phyloP scores from a whole-genome alignment of 2,888 invertebrate genomes.

The Tetheella fluctuosa region DNA sequence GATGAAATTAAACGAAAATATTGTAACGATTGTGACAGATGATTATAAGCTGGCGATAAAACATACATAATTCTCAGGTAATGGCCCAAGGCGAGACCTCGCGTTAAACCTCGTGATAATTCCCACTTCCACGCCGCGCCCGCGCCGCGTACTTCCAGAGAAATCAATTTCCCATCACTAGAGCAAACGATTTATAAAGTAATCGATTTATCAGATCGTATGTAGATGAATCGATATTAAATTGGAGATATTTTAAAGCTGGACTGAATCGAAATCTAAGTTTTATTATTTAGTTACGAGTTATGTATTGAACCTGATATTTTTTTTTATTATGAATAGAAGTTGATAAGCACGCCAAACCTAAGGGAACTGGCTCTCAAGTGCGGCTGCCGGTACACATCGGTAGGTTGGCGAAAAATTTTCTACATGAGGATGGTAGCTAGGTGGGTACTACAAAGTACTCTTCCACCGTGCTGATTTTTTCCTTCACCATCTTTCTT shows the following conservation, averaged over 20 bases:
- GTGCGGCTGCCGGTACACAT: no score
- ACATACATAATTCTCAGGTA: conserved; percentile 82
- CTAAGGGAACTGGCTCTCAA: no score
- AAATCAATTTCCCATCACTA: conserved; percentile 75
- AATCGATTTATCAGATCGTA: conserved; percentile 44
- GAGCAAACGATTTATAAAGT: conserved; percentile 47
- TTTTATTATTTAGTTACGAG: neutral
- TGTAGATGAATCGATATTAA: conserved; percentile 28
- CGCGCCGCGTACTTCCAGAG: conserved; percentile 38
- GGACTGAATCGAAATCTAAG: neutral
- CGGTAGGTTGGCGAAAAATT: no score
- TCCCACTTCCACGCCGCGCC: conserved; percentile 51
- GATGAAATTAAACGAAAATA: conserved; percentile 82
- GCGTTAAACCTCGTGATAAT: conserved; percentile 61
- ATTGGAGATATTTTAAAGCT: conserved; percentile 3
- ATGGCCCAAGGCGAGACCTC: conserved; percentile 58
- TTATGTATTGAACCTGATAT: neutral
- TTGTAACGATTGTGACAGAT: conserved; percentile 84
- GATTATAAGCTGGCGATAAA: conserved; percentile 84
- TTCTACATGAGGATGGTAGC: no score
- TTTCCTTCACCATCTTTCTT: no score
- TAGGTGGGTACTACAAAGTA: no score
- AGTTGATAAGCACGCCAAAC: no score
- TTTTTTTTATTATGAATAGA: no score
- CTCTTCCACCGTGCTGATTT: no score